Percentiles rank a stretch among this genome's conserved stretches.
These are phyloP conservation scores for Coremacera marginata DNA, from an alignment of 2,888 invertebrate genomes.

Conservation along the genomic window DNA sequence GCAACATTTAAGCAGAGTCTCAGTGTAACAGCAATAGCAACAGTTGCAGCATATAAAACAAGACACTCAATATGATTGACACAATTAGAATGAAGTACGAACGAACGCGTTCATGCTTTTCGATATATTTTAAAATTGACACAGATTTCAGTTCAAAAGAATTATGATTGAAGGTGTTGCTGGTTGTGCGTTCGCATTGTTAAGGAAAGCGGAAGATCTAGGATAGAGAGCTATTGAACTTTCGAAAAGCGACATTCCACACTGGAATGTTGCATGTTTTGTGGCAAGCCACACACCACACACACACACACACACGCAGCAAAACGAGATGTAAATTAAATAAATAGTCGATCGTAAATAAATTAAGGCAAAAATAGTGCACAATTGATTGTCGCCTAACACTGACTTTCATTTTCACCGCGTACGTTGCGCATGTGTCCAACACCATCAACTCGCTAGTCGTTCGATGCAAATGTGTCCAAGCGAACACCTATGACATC, in stretches of 20 bases:
- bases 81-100: slow-evolving; percentile 18
- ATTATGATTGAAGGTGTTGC: no score
- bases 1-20: neutral
- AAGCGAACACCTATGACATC: slow-evolving; percentile 11
- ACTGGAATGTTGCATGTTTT: no score
- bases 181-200: neutral
- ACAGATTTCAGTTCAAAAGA: neutral
- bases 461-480: neutral
- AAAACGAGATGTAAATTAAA: slow-evolving; percentile 57
- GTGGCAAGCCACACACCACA: neutral
- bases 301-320: slow-evolving; percentile 17
- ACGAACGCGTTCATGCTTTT: neutral
- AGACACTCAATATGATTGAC: slow-evolving; percentile 24
- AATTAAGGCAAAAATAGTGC: slow-evolving; percentile 61
- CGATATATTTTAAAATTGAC: neutral
- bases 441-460: neutral
- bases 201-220: neutral
- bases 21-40: neutral
- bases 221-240: neutral
- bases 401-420: slow-evolving; percentile 30
- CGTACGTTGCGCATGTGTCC: neutral
- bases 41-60: neutral
- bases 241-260: slow-evolving; percentile 4
- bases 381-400: slow-evolving; percentile 61
- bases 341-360: slow-evolving; percentile 52